phyloP scores from a whole-genome alignment of 2,113 vertebrate species.

The Paracanthobrama guichenoti region DNA sequence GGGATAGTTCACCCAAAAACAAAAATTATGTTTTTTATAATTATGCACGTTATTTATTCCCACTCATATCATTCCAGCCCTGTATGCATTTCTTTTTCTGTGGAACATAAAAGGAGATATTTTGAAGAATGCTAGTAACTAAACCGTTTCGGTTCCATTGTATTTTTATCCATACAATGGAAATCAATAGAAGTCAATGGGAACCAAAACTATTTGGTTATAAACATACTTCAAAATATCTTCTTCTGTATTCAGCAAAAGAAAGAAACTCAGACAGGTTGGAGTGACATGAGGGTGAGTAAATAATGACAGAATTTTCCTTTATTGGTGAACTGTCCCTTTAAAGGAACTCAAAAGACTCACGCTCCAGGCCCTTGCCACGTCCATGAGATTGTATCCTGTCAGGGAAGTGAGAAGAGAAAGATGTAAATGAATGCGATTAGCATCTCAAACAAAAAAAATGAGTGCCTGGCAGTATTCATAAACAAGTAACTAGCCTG shows the following conservation, averaged over 20 bases:
- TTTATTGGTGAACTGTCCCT: neutral
- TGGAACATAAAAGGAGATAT: no score
- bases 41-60: no score
- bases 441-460: slow-evolving; percentile 18
- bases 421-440: neutral
- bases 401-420: slow-evolving; percentile 3
- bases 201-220: neutral
- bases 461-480: neutral
- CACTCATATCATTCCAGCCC: neutral
- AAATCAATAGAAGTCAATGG: neutral
- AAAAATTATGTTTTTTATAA: no score
- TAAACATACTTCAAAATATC: neutral
- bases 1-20: no score
- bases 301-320: neutral
- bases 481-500: neutral
- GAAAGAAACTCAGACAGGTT: neutral
- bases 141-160: neutral
- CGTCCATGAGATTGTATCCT: slow-evolving; percentile 88
- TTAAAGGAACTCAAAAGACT: slow-evolving; percentile 31
- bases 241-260: neutral
- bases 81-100: neutral
- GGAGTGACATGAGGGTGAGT: neutral
- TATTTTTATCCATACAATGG: neutral
- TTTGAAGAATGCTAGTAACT: no score
- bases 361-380: slow-evolving; percentile 88